Base-by-base conservation (phyloP, 2,113 vertebrate species). In the Microtus pennsylvanicus region DNA sequence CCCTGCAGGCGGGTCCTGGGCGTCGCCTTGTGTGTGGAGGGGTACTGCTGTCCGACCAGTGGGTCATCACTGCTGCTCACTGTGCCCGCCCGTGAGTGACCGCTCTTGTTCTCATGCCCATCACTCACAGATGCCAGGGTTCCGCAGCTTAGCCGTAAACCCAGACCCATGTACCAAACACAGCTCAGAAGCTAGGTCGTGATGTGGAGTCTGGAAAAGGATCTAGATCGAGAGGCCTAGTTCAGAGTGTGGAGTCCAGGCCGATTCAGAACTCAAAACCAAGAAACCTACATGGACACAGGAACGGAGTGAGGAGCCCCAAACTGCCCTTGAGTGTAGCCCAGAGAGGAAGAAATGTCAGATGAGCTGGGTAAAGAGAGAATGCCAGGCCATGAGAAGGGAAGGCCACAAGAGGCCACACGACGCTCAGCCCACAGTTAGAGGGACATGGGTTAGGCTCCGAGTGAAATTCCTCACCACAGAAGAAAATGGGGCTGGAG, bases 1-100 rank as follows among this genome's bases (percentile, higher is more conserved):
- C 93, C 5, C 81, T 98, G 0, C 94, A 91, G 74, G 45, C 78
- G 0, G 96, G 96, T 0, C 52, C 88, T 0, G 1, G 22, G 3
- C 33, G 2, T 0, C 33, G 33, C 11, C 83, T 97, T 11, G 26
- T 93, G 58, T 98, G 97, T 9, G 98, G 98, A 17, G 98, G 94
- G 1, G 88, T 82, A 38, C 87, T 98, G 83, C 72, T 98, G 7
- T 97, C 96, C 0, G 38, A 96, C 35, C 65, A 16, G 9, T 98
- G 98, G 98, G 90, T 75, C 96, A 88, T 98, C 94, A 98, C 97
- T 0, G 98, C 98, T 0, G 98, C 98, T 13, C 98, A 98, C n/a
- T 98, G 97, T 0, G 81, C 94, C 93, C 92, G 76, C 45, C 83
- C 17, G 98, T 98, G 94, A 98, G 98, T 98, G 76, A 47, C 0